Evolutionary conservation across 2,888 invertebrate species (phyloP).

Genomic region (Mythimna impura): DNA sequence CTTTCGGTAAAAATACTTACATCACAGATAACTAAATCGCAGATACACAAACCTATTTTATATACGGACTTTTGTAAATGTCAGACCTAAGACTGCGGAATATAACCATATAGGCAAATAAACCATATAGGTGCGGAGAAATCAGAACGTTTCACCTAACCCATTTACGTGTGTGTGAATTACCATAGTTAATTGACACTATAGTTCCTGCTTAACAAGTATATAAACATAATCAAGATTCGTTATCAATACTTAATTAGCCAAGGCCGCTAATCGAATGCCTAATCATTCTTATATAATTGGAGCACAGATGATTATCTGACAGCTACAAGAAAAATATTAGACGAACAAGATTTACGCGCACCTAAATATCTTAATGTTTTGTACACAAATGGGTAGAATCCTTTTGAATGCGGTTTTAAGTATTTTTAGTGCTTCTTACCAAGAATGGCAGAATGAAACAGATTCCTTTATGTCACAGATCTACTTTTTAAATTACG

Average conservation of each 20-base stretch:
- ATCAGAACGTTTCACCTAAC: conserved; percentile 37
- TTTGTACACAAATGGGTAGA: conserved; percentile 34
- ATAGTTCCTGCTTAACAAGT: conserved; percentile 58
- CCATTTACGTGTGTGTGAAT: conserved; percentile 39
- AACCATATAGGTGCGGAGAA: conserved; percentile 34
- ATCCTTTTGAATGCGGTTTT: conserved; percentile 21
- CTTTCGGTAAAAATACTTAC: neutral
- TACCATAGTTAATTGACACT: conserved; percentile 40
- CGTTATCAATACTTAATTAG: conserved; percentile 41
- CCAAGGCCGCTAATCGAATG: conserved; percentile 32
- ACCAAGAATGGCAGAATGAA: conserved; percentile 31
- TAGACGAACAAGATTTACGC: conserved; percentile 9
- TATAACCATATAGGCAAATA: neutral
- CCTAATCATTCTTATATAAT: conserved; percentile 42
- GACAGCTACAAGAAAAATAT: conserved; percentile 7
- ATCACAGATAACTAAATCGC: neutral
- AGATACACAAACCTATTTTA: neutral
- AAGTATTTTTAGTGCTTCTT: conserved; percentile 21
- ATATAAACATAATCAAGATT: conserved; percentile 38
- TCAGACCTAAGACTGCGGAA: conserved; percentile 23
- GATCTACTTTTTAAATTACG: neutral
- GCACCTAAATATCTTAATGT: conserved; percentile 35
- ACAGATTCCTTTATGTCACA: neutral
- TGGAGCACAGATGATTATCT: conserved; percentile 27
- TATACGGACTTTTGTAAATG: neutral